Percentiles rank a stretch among this genome's conserved stretches.
Conservation (phyloP, 2,888 invertebrate species). For the Aphodius granarius region DNA sequence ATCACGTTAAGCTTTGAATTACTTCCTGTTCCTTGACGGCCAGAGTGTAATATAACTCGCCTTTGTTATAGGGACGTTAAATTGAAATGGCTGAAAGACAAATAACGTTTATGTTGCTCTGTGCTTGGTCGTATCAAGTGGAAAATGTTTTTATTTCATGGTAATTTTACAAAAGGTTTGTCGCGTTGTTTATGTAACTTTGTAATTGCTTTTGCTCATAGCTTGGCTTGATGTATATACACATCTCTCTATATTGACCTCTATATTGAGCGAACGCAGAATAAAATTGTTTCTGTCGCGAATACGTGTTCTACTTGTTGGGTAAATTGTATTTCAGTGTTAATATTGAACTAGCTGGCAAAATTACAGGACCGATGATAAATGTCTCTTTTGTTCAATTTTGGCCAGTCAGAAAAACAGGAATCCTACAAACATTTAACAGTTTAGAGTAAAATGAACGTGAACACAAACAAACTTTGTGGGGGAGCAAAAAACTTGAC, state of each 20-base stretch:
- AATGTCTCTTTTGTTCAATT: no score
- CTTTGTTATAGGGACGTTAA: background rate
- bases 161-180: background rate
- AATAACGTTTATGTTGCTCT: background rate
- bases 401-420: no score
- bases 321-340: no score
- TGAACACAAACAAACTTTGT: no score
- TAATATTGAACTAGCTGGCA: no score
- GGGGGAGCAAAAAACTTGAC: no score
- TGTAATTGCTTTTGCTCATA: background rate
- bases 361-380: no score
- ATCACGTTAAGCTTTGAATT: no score
- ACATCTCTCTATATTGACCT: background rate
- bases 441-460: no score
- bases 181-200: background rate
- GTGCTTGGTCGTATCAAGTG: background rate
- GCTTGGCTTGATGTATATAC: background rate
- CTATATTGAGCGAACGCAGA: background rate
- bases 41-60: no score
- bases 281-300: background rate
- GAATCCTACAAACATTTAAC: no score
- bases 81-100: background rate
- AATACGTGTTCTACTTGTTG: background rate
- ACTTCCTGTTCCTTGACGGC: no score
- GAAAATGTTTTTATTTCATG: background rate